These are phyloP conservation scores for Pomatorhinus ruficollis DNA, from an alignment of 2,113 vertebrate species.

Conservation along the genomic window DNA sequence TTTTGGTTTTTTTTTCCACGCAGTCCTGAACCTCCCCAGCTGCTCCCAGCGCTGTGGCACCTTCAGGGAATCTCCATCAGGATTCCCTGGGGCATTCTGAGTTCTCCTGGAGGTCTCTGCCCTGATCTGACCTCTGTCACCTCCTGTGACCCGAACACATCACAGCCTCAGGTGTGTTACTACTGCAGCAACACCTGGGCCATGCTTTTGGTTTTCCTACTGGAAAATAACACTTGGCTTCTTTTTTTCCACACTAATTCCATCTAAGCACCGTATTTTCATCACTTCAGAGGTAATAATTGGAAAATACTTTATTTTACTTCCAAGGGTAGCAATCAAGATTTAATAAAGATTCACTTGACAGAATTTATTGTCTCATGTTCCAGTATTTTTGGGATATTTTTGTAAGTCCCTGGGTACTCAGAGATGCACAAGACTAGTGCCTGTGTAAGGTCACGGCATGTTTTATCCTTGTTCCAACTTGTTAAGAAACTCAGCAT, in stretches of 20 bases:
- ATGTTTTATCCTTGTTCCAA: not conserved
- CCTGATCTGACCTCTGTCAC: not conserved
- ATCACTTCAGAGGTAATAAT: not conserved
- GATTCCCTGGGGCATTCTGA: not conserved
- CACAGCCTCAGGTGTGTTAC: not conserved
- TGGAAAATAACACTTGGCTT: not conserved
- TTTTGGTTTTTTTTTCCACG: not conserved
- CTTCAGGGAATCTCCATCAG: not conserved
- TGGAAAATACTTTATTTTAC: not conserved
- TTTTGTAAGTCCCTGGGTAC: not conserved
- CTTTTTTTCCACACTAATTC: not conserved
- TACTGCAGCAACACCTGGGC: constrained; percentile 4
- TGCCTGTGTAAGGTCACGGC: not conserved
- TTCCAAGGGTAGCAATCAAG: not conserved
- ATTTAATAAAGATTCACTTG: not conserved
- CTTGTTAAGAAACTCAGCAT: not conserved
- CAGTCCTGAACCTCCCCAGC: not conserved
- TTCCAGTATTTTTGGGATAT: not conserved
- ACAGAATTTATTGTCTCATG: not conserved
- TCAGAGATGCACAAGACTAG: not conserved
- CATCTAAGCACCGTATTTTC: not conserved
- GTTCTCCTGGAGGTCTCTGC: not conserved
- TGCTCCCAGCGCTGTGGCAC: not conserved
- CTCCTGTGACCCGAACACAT: not conserved
- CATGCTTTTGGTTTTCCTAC: not conserved